Percentiles rank a stretch among this genome's conserved stretches.
These are phyloP conservation scores for Buceros bicornis DNA, from an alignment of 2,797 vertebrate species.

Conservation along the genomic window DNA sequence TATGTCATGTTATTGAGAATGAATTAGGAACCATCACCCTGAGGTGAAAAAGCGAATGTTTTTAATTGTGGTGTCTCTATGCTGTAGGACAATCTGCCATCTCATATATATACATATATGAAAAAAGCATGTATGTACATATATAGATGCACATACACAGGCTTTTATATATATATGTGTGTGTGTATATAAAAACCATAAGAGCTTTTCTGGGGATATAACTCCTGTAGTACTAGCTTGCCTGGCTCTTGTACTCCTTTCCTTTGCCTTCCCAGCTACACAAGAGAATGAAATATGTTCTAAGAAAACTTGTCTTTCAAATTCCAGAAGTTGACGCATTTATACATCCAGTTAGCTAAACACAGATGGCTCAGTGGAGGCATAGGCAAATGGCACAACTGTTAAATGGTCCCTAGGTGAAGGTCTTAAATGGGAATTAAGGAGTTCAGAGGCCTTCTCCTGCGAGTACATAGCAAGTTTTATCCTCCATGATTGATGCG, in stretches of 20 bases:
- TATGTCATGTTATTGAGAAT: background rate
- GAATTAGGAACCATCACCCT: background rate
- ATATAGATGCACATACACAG: too few relatives aligned
- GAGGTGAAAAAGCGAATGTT: background rate
- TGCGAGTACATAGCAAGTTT: background rate
- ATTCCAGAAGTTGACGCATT: constrained; percentile 18
- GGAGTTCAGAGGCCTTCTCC: constrained; percentile 5
- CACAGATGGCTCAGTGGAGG: constrained; percentile 5
- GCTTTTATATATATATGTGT: background rate
- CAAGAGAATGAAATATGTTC: background rate
- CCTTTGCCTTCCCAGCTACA: background rate
- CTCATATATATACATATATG: background rate
- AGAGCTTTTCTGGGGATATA: background rate
- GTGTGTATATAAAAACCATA: background rate
- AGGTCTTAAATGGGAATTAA: constrained; percentile 39
- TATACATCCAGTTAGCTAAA: constrained; percentile 23
- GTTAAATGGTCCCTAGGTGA: constrained; percentile 10
- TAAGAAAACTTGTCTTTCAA: constrained; percentile 3
- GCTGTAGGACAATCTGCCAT: background rate
- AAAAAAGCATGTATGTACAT: background rate
- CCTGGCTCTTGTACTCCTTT: background rate
- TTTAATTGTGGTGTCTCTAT: background rate
- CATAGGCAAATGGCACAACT: constrained; percentile 42
- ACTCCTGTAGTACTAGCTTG: background rate
- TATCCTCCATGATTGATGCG: background rate